phyloP scores from a whole-genome alignment of 2,797 vertebrate species.

The Capromys pilorides region DNA sequence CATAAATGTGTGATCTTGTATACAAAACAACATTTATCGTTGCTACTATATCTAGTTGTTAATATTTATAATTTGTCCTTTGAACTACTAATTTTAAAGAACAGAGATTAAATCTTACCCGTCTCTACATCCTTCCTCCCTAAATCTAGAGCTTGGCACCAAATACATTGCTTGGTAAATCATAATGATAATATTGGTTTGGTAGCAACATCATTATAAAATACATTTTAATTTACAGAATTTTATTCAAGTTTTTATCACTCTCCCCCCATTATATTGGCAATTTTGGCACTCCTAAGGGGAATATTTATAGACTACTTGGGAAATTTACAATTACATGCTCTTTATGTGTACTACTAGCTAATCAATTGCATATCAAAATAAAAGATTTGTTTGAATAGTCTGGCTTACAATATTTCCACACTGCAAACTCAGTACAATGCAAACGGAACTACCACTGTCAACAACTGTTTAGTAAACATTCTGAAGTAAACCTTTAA shows the following conservation, averaged over 20 bases:
- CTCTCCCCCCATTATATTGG: slow-evolving; percentile 50
- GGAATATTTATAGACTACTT: slow-evolving; percentile 64
- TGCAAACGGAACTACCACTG: slow-evolving; percentile 21
- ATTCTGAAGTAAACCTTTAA: background rate
- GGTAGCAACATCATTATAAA: slow-evolving; percentile 54
- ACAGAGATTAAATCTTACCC: slow-evolving; percentile 28
- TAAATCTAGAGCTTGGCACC: background rate
- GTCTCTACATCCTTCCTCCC: slow-evolving; percentile 10
- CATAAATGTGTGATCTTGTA: background rate
- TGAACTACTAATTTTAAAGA: slow-evolving; percentile 45
- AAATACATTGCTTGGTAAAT: slow-evolving; percentile 58
- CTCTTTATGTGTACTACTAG: slow-evolving; percentile 53
- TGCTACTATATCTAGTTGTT: background rate
- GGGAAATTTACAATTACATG: slow-evolving; percentile 70
- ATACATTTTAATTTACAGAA: slow-evolving; percentile 70
- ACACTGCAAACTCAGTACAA: slow-evolving; percentile 23
- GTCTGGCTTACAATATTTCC: slow-evolving; percentile 54
- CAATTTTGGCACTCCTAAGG: slow-evolving; percentile 50
- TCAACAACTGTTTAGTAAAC: slow-evolving; percentile 9
- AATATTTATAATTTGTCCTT: slow-evolving; percentile 33
- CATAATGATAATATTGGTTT: slow-evolving; percentile 55
- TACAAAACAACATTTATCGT: background rate
- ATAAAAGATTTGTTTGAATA: slow-evolving; percentile 52
- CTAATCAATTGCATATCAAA: slow-evolving; percentile 73
- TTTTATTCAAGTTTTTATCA: slow-evolving; percentile 65